phyloP scores from a whole-genome alignment of 2,888 invertebrate genomes.

The Apocheima hispidaria region DNA sequence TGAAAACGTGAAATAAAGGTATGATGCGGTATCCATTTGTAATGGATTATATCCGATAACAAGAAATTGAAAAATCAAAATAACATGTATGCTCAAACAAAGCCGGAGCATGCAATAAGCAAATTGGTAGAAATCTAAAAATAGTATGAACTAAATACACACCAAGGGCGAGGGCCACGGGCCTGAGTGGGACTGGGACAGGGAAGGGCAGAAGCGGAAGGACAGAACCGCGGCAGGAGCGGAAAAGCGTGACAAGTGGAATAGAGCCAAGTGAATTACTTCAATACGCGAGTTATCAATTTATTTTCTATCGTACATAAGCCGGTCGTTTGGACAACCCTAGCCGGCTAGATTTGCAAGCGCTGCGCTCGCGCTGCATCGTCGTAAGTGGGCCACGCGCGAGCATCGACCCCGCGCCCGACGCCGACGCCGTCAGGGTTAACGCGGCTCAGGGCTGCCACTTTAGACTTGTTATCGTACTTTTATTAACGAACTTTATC shows the following conservation, averaged over 20 bases:
- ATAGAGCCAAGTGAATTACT: too few relatives aligned
- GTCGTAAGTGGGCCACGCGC: constrained; percentile 79
- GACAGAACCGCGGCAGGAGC: too few relatives aligned
- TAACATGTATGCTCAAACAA: too few relatives aligned
- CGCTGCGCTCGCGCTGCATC: constrained; percentile 62
- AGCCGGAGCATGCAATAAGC: neutral
- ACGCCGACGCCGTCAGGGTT: constrained; percentile 85
- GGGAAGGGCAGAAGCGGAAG: too few relatives aligned
- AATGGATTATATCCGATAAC: neutral
- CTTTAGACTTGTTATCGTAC: constrained; percentile 11
- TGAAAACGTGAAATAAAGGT: constrained; percentile 8
- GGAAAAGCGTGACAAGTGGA: too few relatives aligned
- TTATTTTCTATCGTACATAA: constrained; percentile 26
- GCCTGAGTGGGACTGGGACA: too few relatives aligned
- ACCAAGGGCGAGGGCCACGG: too few relatives aligned
- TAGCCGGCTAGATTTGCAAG: constrained; percentile 72
- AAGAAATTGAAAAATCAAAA: too few relatives aligned
- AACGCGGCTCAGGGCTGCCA: constrained; percentile 57
- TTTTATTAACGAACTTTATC: neutral
- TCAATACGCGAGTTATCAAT: neutral
- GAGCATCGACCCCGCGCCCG: constrained; percentile 80
- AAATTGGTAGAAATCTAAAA: neutral
- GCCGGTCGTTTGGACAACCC: constrained; percentile 39
- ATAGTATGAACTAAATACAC: neutral
- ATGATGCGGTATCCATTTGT: neutral